These are phyloP conservation scores for Nannoperca obscura DNA, from an alignment of 2,797 vertebrate genomes.

Conservation along the genomic window DNA sequence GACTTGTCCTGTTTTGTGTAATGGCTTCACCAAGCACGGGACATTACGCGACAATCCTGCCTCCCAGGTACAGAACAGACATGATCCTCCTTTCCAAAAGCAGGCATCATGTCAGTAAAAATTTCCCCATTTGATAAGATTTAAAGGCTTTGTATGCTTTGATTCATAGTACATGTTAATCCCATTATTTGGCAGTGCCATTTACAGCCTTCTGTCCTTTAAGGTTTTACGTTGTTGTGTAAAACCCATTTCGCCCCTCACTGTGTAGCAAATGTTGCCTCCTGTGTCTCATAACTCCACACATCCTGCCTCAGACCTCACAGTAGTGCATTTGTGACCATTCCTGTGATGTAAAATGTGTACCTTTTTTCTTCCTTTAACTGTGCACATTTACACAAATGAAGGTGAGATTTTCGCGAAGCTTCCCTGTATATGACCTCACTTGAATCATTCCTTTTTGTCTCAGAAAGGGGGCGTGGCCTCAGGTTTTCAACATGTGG, in stretches of 20 bases:
- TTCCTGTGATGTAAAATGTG: not conserved
- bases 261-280: not conserved
- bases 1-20: constrained; percentile 58
- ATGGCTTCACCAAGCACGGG: constrained; percentile 61
- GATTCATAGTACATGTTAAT: constrained; percentile 1
- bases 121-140: not conserved
- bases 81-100: constrained; percentile 20
- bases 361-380: not conserved
- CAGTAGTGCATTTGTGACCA: constrained; percentile 1
- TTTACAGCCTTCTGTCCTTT: constrained; percentile 29
- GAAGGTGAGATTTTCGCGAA: not conserved
- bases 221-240: not conserved
- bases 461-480: constrained; percentile 85
- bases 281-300: constrained; percentile 12
- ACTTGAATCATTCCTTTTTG: not conserved
- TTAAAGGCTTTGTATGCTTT: constrained; percentile 1
- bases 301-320: constrained; percentile 7
- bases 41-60: constrained; percentile 39
- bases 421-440: not conserved
- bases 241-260: constrained; percentile 10
- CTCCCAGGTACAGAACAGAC: constrained; percentile 54
- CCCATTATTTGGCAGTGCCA: constrained; percentile 7
- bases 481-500: constrained; percentile 84
- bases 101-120: constrained; percentile 36
- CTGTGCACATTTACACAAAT: not conserved